A percentile compares a stretch with the other conserved stretches of the same genome.
These are phyloP conservation scores for Taeniopygia guttata DNA, from an alignment of 2,797 vertebrate species.

Conservation along the genomic window DNA sequence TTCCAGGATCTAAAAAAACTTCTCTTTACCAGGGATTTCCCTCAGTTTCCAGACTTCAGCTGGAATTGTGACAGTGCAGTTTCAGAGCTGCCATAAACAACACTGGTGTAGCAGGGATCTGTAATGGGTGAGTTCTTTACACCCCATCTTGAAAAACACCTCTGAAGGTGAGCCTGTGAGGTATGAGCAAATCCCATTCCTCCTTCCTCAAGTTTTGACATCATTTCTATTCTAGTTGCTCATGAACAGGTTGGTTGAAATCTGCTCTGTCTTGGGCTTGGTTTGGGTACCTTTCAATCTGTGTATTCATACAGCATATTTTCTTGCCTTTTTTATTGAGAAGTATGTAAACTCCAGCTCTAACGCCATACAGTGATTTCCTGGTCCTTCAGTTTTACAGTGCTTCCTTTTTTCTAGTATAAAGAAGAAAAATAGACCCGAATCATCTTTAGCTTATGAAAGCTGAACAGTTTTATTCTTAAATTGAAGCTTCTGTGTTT, in stretches of 20 bases:
- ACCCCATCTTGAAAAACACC: neutral
- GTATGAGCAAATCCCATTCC: neutral
- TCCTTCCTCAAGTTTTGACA: neutral
- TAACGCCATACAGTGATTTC: rapidly evolving
- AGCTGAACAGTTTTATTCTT: neutral
- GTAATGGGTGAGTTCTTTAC: neutral
- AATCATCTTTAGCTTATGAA: neutral
- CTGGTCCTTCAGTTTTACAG: neutral
- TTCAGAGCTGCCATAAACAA: neutral
- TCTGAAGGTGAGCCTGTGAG: neutral
- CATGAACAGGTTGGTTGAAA: neutral
- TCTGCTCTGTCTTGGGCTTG: neutral
- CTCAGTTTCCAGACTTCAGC: neutral
- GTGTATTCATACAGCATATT: neutral
- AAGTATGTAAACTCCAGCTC: neutral
- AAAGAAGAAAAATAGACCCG: neutral
- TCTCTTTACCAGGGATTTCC: neutral
- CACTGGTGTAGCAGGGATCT: neutral
- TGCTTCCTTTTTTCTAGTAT: neutral
- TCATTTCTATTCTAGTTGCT: neutral
- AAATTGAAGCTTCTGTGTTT: neutral
- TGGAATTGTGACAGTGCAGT: neutral
- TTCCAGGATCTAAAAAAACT: neutral
- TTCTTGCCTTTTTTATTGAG: neutral
- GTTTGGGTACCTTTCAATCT: neutral